Base-by-base conservation (phyloP, 2,888 invertebrate genomes). In the Orgyia antiqua region DNA sequence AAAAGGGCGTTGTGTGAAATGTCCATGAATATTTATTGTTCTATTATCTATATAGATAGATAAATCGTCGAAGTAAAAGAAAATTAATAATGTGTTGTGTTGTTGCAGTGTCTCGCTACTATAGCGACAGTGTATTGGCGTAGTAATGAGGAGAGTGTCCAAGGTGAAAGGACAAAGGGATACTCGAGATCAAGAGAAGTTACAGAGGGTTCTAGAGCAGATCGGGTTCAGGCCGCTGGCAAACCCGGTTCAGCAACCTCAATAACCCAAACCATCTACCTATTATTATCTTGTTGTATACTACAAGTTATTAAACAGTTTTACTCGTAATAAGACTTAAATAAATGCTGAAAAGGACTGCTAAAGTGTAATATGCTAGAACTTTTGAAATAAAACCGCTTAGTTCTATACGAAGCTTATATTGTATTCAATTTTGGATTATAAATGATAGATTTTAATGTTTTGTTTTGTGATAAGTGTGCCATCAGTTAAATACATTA, bases 141-240 rank as follows among this genome's bases (percentile, higher is more conserved):
- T 53, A 94, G 93, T 70, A 95, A 95, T 77, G 95, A 95, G 72
- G 94, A 95, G 70, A 94, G 94, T 61, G 94, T 95, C 29, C 93
- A 94, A 71, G 93, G 94, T 18, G 89, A 91, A 53, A 89, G 91
- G 55, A 89, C 90, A 58, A 91, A 91, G 63, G 92, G 92, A 29
- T 92, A 94, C 45, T 92, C 92, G 26, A 93, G 94, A 68, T 94
- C 94, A 46, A 88, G 94, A 36, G 94, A 93, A 66, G 90, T 93
- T 33, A 89, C 88, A 4, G 89, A 89, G 38, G 88, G 91, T 31
- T 93, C 94, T 46, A 87, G 93, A 39, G 92, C 93, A 2, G 93
- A 93, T 71, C 84, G 92, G 42, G 93, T 93, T 46, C 92, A 93
- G 69, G 93, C 94, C 82, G 75, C 84, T 1, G 74, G 79, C 28